These are phyloP conservation scores for Corythornis vintsioides DNA, from an alignment of 2,113 vertebrate genomes.

Conservation along the genomic window DNA sequence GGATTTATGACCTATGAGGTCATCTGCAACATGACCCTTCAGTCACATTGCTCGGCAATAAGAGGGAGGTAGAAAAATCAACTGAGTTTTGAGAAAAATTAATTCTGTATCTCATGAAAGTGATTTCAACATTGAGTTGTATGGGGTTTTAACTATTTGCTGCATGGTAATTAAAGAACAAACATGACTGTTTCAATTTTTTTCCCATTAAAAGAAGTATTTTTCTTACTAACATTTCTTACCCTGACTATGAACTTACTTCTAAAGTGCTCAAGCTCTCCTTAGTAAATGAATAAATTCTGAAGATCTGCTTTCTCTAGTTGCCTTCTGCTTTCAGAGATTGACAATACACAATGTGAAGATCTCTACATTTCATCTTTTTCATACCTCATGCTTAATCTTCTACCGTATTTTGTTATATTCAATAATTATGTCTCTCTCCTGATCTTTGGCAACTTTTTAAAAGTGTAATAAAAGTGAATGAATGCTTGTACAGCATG, in stretches of 20 bases:
- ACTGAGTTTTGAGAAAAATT: neutral
- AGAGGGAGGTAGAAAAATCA: neutral
- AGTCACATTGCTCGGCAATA: neutral
- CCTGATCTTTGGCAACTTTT: neutral
- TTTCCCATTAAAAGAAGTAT: neutral
- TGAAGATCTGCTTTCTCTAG: neutral
- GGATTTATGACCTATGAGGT: neutral
- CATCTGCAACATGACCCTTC: neutral
- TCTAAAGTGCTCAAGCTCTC: neutral
- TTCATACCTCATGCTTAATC: neutral
- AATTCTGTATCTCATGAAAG: accelerated
- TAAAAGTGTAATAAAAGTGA: neutral
- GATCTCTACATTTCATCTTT: neutral
- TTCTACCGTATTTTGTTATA: neutral
- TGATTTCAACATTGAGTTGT: neutral
- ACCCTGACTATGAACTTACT: neutral
- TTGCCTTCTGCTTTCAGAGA: neutral
- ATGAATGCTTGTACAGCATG: neutral
- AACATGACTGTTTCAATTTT: neutral
- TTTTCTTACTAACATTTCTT: neutral
- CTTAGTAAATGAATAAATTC: neutral
- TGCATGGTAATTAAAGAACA: neutral
- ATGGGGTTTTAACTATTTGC: neutral
- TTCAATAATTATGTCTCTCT: neutral
- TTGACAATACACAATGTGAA: neutral